Evolutionary conservation across 2,797 vertebrate species (phyloP), one percentile per base, ranked within the genome.

Genomic region (Hemibagrus guttatus): DNA sequence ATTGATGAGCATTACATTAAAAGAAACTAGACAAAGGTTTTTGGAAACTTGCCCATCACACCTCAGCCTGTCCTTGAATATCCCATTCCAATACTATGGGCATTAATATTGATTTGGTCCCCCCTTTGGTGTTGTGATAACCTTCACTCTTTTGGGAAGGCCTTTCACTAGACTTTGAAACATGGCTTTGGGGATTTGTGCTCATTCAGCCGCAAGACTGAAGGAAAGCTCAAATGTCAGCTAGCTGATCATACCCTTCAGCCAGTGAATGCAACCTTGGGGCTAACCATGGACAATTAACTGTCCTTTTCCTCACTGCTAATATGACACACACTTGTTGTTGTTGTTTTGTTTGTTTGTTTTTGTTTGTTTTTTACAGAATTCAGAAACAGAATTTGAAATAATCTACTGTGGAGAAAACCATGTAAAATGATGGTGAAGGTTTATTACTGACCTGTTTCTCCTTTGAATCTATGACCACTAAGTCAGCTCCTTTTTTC

Each of bases 401-500:
- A 61, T 19, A 42, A 58, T 52, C 2, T 39, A 26, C 13, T 6
- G 28, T 52, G 35, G 42, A 85, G 74, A 76, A 61, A 79, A 35
- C 0, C 2, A 5, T 59, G 11, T 42, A 80, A 39, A 26, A 42
- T 61, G 31, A 23, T 4, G 21, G 1, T 68, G 8, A 84, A 81
- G 42, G 56, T 16, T 39, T 39, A 42, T 61, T 42, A 17, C 39
- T 79, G 28, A 90, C 89, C 89, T 90, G 86, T 82, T 87, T 83
- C 17, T 81, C 86, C 7, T 61, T 84, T 58, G 75, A 85, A 28
- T 90, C 63, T 68, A 90, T 78, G 68, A 87, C 19, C 0, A 87
- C 81, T 75, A 90, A 76, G 23, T 90, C 89, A 13, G 72, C 84
- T 85, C 54, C 90, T 72, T 75, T 90, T 61, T 69, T 82, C 42